These are phyloP conservation scores for Drosophila lowei DNA, from an alignment of 1,140 invertebrate genomes.

Conservation along the genomic window DNA sequence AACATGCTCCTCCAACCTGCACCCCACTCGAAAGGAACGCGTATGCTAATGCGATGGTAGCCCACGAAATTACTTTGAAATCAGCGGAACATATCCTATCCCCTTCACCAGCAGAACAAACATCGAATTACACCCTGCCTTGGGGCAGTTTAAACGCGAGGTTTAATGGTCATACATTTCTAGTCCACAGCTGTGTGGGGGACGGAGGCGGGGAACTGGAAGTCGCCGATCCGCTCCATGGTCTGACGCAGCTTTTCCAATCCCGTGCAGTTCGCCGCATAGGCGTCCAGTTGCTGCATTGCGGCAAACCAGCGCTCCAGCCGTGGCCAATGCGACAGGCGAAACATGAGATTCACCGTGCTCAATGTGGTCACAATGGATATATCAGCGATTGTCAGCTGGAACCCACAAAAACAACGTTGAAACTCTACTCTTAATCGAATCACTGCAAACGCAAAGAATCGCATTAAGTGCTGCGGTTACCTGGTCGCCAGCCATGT, in stretches of 20 bases:
- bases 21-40: not conserved
- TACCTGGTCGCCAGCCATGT: slow-evolving; percentile 69
- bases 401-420: slow-evolving; percentile 24
- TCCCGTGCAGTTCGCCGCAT: slow-evolving; percentile 60
- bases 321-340: slow-evolving; percentile 66
- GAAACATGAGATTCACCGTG: slow-evolving; percentile 82
- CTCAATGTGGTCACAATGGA: slow-evolving; percentile 81
- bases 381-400: slow-evolving; percentile 79
- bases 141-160: slow-evolving; percentile 11
- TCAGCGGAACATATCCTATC: slow-evolving; percentile 1
- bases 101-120: not conserved
- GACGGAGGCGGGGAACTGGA: slow-evolving; percentile 60
- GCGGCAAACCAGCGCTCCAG: slow-evolving; percentile 63
- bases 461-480: slow-evolving; percentile 20
- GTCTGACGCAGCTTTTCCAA: slow-evolving; percentile 62
- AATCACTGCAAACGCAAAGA: slow-evolving; percentile 9
- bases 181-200: not conserved
- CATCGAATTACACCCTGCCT: not conserved
- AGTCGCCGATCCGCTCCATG: slow-evolving; percentile 63
- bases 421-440: slow-evolving; percentile 55
- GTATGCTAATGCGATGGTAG: slow-evolving; percentile 35
- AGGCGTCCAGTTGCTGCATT: slow-evolving; percentile 70
- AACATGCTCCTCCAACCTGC: not conserved
- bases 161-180: slow-evolving; percentile 6
- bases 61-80: slow-evolving; percentile 46